These are phyloP conservation scores for Eremophila alpestris DNA, from an alignment of 2,797 vertebrate genomes.

Conservation along the genomic window DNA sequence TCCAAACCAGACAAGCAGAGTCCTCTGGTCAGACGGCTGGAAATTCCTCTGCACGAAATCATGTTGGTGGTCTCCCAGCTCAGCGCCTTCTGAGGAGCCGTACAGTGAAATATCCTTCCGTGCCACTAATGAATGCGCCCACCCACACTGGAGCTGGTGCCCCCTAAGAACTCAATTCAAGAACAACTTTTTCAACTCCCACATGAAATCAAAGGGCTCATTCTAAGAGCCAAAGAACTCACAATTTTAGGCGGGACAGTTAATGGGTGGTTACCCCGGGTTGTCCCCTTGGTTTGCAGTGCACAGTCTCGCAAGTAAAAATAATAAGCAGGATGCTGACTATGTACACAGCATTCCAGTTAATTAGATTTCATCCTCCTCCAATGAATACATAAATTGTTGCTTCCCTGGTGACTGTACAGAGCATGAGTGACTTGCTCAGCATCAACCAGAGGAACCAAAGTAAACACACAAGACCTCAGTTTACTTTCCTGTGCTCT, in stretches of 20 bases:
- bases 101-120: conserved; percentile 68
- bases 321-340: conserved; percentile 19
- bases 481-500: not conserved
- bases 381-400: conserved; percentile 23
- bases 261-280: conserved; percentile 27
- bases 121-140: conserved; percentile 79
- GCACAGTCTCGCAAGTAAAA: not conserved
- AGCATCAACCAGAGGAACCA: not conserved
- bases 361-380: conserved; percentile 21
- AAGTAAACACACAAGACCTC: not conserved
- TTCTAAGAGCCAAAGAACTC: conserved; percentile 59
- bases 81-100: conserved; percentile 49
- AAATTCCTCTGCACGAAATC: conserved; percentile 74
- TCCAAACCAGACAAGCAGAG: conserved; percentile 71
- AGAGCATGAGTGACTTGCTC: not conserved
- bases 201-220: conserved; percentile 71
- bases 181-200: conserved; percentile 62
- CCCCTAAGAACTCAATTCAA: conserved; percentile 67
- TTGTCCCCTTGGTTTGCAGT: conserved; percentile 3
- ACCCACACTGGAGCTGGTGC: conserved; percentile 71
- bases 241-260: not conserved
- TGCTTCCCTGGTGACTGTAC: not conserved
- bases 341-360: not conserved
- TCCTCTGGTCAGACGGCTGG: conserved; percentile 78
- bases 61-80: conserved; percentile 76